Evolutionary conservation across 1,140 invertebrate species (phyloP), one percentile per base, ranked within the genome.

Genomic region (Cataglyphis hispanica): DNA sequence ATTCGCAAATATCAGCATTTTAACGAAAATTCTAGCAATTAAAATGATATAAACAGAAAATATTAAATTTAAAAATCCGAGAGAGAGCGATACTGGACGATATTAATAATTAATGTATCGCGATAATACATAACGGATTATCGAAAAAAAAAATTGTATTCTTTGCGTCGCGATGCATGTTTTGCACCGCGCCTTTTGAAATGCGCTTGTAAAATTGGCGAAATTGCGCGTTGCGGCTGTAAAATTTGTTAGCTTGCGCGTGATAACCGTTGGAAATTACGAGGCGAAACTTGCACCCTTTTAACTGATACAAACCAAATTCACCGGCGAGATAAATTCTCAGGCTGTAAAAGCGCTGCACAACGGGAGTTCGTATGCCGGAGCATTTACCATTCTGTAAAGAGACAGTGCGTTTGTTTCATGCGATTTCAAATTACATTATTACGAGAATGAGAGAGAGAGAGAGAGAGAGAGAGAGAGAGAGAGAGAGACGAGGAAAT

Each of bases 231-330:
- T 77, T 85, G 74, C 37, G 63, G 67, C 64, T 78, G 76, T 63
- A 67, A 86, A 89, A 89, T 89, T 89, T 83, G 84, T 86, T 87
- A 72, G 67, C 75, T 85, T 66, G 60, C 37, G 46, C 87, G 66
- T 64, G 87, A 89, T 89, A 89, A 89, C 87, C 64, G 34, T 66
- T 70, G 69, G 50, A 76, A 88, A 89, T 89, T 89, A 80, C 87
- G 66, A 56, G 31, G 61, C 50, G 64, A 85, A 88, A 89, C 74
- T 78, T 72, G 86, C 40, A 53, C 67, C 86, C 66, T 70, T 85
- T 88, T 80, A 58, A 78, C 66, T 60, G 81, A 50, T 53, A 77
- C 66, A 78, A 78, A 87, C 77, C 67, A 66, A 80, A 89, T 88
- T 70, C 86, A 31, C 60, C 50, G 27, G 22, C 43, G 66, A 46